These are phyloP conservation scores for Macropus fuliginosus DNA, from an alignment of 2,797 vertebrate genomes.

Conservation along the genomic window DNA sequence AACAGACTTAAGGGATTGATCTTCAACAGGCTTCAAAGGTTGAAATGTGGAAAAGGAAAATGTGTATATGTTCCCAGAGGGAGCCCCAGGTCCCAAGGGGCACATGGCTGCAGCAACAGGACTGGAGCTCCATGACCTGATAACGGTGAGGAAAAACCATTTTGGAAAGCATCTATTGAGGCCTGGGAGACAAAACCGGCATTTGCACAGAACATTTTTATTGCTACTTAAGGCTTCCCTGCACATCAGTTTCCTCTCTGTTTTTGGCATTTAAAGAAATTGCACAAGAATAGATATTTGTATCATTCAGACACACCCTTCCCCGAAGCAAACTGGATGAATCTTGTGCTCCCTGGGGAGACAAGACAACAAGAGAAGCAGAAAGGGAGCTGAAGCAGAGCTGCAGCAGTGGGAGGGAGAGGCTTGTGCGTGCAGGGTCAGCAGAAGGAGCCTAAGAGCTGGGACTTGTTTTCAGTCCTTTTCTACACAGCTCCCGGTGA, in stretches of 20 bases:
- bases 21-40: neutral
- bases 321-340: constrained; percentile 32
- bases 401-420: neutral
- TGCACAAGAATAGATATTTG: constrained; percentile 50
- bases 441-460: neutral
- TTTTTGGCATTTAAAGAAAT: constrained; percentile 81
- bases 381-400: neutral
- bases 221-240: constrained; percentile 84
- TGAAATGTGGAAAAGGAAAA: neutral
- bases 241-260: constrained; percentile 78
- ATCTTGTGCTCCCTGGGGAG: neutral
- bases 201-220: constrained; percentile 77
- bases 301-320: constrained; percentile 3
- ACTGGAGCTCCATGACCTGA: neutral
- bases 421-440: neutral
- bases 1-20: constrained; percentile 13
- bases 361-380: rapidly evolving
- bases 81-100: too few species aligned
- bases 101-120: neutral
- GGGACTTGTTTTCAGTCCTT: neutral
- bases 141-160: too few species aligned
- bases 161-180: neutral
- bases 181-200: neutral
- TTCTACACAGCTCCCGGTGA: neutral
- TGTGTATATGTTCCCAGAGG: neutral